Evolutionary conservation across 92 coral and sea anemone species (phyloP).

Genomic region (Nematostella vectensis): DNA sequence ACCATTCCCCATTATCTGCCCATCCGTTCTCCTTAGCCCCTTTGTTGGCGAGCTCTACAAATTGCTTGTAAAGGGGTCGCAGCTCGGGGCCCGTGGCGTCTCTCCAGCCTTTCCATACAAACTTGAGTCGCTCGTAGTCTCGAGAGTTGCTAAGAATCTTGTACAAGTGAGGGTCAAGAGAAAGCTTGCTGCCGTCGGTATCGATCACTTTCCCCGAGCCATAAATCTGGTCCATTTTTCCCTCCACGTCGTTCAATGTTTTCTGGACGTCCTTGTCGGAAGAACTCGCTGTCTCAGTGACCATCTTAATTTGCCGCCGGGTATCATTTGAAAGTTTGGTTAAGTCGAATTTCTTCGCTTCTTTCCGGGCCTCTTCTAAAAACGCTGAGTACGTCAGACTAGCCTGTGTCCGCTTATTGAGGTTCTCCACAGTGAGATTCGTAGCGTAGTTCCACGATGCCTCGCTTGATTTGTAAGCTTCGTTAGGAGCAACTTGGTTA

Average conservation of each 20-base stretch:
- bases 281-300: slow-evolving; percentile 49
- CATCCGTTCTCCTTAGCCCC: slow-evolving; percentile 84
- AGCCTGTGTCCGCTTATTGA: slow-evolving; percentile 19
- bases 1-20: slow-evolving; percentile 67
- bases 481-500: slow-evolving; percentile 21
- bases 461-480: slow-evolving; percentile 18
- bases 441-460: slow-evolving; percentile 67
- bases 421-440: slow-evolving; percentile 58
- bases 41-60: slow-evolving; percentile 59
- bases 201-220: slow-evolving; percentile 71
- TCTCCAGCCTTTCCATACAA: slow-evolving; percentile 97
- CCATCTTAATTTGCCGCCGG: slow-evolving; percentile 53
- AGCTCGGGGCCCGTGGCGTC: slow-evolving; percentile 75
- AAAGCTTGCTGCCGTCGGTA: slow-evolving; percentile 18
- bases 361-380: slow-evolving; percentile 37
- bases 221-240: slow-evolving; percentile 58
- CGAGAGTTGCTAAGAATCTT: slow-evolving; percentile 42
- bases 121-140: slow-evolving; percentile 49
- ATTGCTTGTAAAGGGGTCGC: slow-evolving; percentile 51
- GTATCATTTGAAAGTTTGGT: slow-evolving; percentile 45
- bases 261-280: slow-evolving; percentile 35
- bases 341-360: slow-evolving; percentile 58
- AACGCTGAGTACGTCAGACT: slow-evolving; percentile 40
- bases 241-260: slow-evolving; percentile 24
- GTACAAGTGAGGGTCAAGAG: slow-evolving; percentile 63